Evolutionary conservation across 2,113 vertebrate species (phyloP), one percentile per base, ranked within the genome.

Genomic region (Tretioscincus oriximinensis): DNA sequence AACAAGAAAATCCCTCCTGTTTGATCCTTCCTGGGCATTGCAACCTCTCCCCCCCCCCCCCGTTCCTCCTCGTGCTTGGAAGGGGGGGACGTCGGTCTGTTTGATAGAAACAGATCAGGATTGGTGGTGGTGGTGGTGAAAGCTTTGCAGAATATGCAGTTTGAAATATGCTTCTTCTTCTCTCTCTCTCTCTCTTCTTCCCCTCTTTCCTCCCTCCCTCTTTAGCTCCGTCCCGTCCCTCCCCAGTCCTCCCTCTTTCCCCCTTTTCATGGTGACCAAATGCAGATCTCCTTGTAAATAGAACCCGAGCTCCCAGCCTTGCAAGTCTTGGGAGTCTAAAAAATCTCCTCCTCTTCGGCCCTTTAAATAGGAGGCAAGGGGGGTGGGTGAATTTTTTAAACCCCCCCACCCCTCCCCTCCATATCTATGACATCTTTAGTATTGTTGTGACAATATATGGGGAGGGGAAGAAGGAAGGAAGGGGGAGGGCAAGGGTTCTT

Each of bases 131-230:
- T 82, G 93, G 93, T 88, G 76, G 70, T 73, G 87, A 89, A 86
- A 90, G 93, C 93, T 70, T 86, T 86, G 91, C 91, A 92, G 93
- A 91, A 95, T 95, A 95, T 95, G 95, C 95, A 91, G 94, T 93
- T 92, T 85, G 93, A 92, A 93, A 94, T 90, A 90, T 92, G 92
- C 94, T 94, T 92, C 90, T 92, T 89, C 90, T 63, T 35, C 3
- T 28, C 6, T 20, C 41, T 6, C 4, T 14, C 76, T 24, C 21
- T 21, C 8, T 28, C 24, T 4, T 9, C 9, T 10, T 51, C 22
- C 4, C 7, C 4, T 7, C 18, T 10, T 2, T 20, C 64, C 0
- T 16, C 28, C 90, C 90, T 91, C 87, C 90, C 86, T 91, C 67
- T 61, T 18, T 28, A 2, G 7, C 65, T 41, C 12, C 1, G 3